These are phyloP conservation scores for Sphaerophoria rueppellii DNA, from an alignment of 2,888 invertebrate species.

Conservation along the genomic window DNA sequence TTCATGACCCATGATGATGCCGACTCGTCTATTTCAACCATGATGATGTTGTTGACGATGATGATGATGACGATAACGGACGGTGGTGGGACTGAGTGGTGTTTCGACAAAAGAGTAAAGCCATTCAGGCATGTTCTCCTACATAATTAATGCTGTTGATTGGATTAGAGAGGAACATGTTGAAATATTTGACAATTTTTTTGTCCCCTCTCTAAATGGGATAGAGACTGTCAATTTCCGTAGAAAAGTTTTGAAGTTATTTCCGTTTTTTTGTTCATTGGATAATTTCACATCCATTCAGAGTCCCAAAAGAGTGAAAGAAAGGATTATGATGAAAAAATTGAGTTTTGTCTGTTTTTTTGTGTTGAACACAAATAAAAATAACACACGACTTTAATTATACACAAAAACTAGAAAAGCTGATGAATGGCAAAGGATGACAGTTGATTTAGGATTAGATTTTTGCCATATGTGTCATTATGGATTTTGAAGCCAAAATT, in stretches of 20 bases:
- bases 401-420: not conserved
- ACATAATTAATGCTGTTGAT: conserved; percentile 67
- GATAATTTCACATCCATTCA: not conserved
- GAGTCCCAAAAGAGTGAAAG: not conserved
- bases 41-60: conserved; percentile 30
- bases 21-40: not conserved
- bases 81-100: not conserved
- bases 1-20: conserved; percentile 23
- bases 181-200: conserved; percentile 31
- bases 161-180: conserved; percentile 54
- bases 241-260: conserved; percentile 9
- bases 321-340: conserved; percentile 28
- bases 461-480: conserved; percentile 30
- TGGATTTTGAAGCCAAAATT: conserved; percentile 21
- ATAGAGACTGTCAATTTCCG: conserved; percentile 45
- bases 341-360: not conserved
- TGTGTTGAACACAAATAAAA: not conserved
- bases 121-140: conserved; percentile 53
- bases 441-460: conserved; percentile 42
- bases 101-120: conserved; percentile 43
- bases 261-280: not conserved
- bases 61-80: conserved; percentile 5
- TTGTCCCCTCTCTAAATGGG: not conserved
- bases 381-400: conserved; percentile 40
- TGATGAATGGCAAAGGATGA: conserved; percentile 22